Percentiles rank a stretch among this genome's conserved stretches.
Evolutionary conservation across 2,113 vertebrate genomes (phyloP).

Genomic region (Hippoglossus stenolepis): DNA sequence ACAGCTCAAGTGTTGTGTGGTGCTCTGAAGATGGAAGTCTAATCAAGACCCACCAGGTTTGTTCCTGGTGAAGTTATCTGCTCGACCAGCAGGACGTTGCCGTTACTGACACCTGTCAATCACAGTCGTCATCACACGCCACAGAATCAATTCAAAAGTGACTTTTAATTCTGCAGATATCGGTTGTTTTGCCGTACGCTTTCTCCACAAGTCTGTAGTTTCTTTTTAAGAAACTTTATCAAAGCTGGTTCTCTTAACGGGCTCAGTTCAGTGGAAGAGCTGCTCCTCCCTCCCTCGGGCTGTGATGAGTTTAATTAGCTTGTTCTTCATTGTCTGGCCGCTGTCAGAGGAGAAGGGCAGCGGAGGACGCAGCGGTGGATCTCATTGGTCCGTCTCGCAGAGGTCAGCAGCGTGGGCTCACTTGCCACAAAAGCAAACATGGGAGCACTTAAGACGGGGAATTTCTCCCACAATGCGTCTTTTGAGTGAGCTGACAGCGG

Average conservation of each 20-base stretch:
- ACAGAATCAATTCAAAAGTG: neutral
- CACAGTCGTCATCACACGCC: too few relatives aligned
- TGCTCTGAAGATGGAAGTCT: slow-evolving; percentile 20
- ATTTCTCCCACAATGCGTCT: slow-evolving; percentile 66
- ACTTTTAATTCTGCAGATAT: neutral
- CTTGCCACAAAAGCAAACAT: slow-evolving; percentile 72
- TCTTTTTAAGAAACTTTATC: neutral
- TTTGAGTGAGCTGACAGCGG: slow-evolving; percentile 48
- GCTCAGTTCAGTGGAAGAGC: neutral
- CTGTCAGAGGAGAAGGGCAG: slow-evolving; percentile 52
- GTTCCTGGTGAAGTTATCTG: neutral
- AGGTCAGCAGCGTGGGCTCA: slow-evolving; percentile 61
- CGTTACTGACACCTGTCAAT: neutral
- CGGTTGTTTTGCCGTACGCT: neutral
- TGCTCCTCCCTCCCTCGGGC: slow-evolving; percentile 3
- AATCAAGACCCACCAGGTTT: slow-evolving; percentile 24
- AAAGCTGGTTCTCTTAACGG: neutral
- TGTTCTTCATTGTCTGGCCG: slow-evolving; percentile 62
- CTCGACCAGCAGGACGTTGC: neutral
- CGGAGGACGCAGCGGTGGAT: slow-evolving; percentile 16
- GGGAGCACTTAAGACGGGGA: slow-evolving; percentile 61
- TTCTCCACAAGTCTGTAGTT: neutral
- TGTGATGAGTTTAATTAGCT: slow-evolving; percentile 70
- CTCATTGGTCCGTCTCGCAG: slow-evolving; percentile 60
- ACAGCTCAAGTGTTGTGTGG: slow-evolving; percentile 35